Evolutionary conservation across 1,140 invertebrate genomes (phyloP).

Genomic region (Drosophila parabipectinata): DNA sequence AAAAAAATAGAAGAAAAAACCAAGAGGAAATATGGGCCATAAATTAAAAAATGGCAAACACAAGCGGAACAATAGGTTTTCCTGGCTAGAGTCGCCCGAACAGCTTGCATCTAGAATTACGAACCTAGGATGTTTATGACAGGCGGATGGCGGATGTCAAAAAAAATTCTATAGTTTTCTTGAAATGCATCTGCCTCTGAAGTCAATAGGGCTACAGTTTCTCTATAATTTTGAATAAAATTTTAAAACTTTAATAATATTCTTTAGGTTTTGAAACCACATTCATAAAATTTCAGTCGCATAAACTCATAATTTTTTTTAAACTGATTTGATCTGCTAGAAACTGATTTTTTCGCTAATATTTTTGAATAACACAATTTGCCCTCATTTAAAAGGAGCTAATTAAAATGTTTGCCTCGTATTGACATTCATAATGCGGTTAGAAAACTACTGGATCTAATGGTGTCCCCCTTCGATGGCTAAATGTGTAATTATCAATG

Average conservation of each 20-base stretch:
- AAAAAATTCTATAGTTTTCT: neutral
- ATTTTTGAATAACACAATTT: slow-evolving; percentile 7
- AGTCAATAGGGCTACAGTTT: too few species aligned
- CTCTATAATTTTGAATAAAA: too few species aligned
- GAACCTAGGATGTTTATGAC: slow-evolving; percentile 30
- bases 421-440: slow-evolving; percentile 20
- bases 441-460: slow-evolving; percentile 18
- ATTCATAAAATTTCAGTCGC: neutral
- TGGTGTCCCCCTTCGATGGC: slow-evolving; percentile 7
- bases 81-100: slow-evolving; percentile 12
- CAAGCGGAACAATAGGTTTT: slow-evolving; percentile 53
- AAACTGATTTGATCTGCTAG: slow-evolving; percentile 1
- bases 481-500: slow-evolving; percentile 69
- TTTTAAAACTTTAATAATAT: too few species aligned
- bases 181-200: slow-evolving; percentile 16
- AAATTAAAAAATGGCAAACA: slow-evolving; percentile 62
- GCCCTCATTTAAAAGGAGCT: neutral
- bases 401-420: slow-evolving; percentile 30
- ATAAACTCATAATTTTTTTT: neutral
- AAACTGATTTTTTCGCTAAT: slow-evolving; percentile 14
- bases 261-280: too few species aligned
- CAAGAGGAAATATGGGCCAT: slow-evolving; percentile 71
- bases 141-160: slow-evolving; percentile 29
- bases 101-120: slow-evolving; percentile 29
- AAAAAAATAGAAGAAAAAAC: slow-evolving; percentile 14